Evolutionary conservation across 2,797 vertebrate species (phyloP).

Genomic region (Zenarchopterus dispar): DNA sequence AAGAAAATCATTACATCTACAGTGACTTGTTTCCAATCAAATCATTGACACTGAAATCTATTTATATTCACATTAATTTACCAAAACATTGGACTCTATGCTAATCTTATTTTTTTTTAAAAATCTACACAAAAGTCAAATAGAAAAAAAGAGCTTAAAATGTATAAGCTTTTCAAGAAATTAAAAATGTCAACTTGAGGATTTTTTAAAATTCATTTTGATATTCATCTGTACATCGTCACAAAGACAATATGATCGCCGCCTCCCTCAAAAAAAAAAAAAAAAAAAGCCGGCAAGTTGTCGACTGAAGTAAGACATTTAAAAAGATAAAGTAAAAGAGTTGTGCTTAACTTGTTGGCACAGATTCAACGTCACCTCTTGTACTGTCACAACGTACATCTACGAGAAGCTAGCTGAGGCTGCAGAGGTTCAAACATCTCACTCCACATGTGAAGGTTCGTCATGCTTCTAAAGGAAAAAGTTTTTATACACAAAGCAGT

Average conservation of each 20-base stretch:
- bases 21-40: constrained; percentile 61
- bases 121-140: constrained; percentile 21
- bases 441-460: constrained; percentile 52
- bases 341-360: constrained; percentile 72
- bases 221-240: constrained; percentile 70
- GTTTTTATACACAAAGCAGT: constrained; percentile 30
- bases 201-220: constrained; percentile 72
- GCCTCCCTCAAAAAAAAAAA: constrained; percentile 55
- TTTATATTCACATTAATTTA: constrained; percentile 78
- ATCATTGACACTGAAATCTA: constrained; percentile 63
- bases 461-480: constrained; percentile 55
- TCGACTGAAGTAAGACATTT: constrained; percentile 46
- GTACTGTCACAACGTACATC: constrained; percentile 57
- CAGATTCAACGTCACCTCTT: constrained; percentile 49
- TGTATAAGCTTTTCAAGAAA: constrained; percentile 56
- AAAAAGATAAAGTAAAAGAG: constrained; percentile 54
- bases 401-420: constrained; percentile 61
- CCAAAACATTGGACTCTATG: constrained; percentile 54
- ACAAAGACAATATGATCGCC: constrained; percentile 66
- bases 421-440: constrained; percentile 55
- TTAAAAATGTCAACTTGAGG: constrained; percentile 70
- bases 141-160: constrained; percentile 35
- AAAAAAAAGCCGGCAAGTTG: constrained; percentile 59
- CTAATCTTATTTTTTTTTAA: constrained; percentile 54
- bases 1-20: constrained; percentile 54